Base-by-base conservation (phyloP, 2,113 vertebrate genomes). In the Scortum barcoo region DNA sequence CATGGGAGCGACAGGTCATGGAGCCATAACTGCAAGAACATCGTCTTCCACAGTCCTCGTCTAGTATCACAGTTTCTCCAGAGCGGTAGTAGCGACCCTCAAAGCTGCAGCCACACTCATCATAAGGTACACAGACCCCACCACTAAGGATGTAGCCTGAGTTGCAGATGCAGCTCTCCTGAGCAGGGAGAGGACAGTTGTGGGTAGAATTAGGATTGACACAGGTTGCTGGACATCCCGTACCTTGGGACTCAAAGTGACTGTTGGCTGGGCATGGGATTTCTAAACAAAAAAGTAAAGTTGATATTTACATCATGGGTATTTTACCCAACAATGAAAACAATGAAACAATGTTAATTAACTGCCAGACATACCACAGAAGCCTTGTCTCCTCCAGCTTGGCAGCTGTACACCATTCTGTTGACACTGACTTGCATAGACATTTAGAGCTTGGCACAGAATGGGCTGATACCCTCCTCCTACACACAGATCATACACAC, bases 101-200 rank as follows among this genome's bases (percentile, higher is more conserved):
- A 75, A 87, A 88, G 1, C 67, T 90, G 72, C 93, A 96, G 46
- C 95, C 95, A 46, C 95, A 96, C 7, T 88, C 63, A 0, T 60
- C 58, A 17, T 33, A 56, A 80, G 82, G 76, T 58, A 95, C 86
- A 0, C 94, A 95, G 10, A 20, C 19, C 0, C 93, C 90, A 26
- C 22, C 70, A 0, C 93, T 93, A 4, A 94, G 89, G 60, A 95
- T 60, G 53, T 85, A 89, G 24, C 93, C 93, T 22, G 48, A 0
- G 54, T 95, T n/a, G 53, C 93, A 95, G 57, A 88, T 38, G 46
- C 94, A 95, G 76, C 89, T 91, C 65, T 95, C 94, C 4, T 36
- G 66, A 20, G 54, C n/a, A 7, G 87, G 91, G 1, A 89, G 72
- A 22, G 74, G 68, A 24, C 95, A 95, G 75, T 84, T 86, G 0